Percentiles rank a stretch among this genome's conserved stretches.
phyloP scores from a whole-genome alignment of 2,113 vertebrate genomes.

The Thymallus thymallus region DNA sequence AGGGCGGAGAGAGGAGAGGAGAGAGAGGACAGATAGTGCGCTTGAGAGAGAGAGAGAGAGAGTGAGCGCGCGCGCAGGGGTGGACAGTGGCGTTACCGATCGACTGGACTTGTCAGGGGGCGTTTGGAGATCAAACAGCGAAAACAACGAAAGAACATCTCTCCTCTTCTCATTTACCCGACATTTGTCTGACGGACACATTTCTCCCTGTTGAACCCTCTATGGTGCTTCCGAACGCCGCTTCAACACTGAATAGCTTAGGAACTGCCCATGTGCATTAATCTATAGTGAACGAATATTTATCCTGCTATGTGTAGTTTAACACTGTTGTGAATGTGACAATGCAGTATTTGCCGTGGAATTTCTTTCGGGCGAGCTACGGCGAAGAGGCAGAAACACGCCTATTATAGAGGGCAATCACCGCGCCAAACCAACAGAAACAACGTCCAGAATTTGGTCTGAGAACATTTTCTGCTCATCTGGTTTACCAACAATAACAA shows the following conservation, averaged over 20 bases:
- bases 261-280: not conserved
- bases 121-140: not conserved
- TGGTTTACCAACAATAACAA: conserved; percentile 57
- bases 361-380: conserved; percentile 66
- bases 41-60: not conserved
- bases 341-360: conserved; percentile 63
- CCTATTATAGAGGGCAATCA: conserved; percentile 56
- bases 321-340: conserved; percentile 25
- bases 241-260: conserved; percentile 15
- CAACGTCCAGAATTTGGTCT: not conserved
- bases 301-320: conserved; percentile 55
- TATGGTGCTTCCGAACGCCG: conserved; percentile 15
- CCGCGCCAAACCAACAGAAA: conserved; percentile 1
- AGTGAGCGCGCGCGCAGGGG: not conserved
- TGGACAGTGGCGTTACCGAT: not conserved
- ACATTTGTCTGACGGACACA: conserved; percentile 34
- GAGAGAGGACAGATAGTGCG: too few relatives aligned
- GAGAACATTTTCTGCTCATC: conserved; percentile 20
- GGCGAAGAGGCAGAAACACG: conserved; percentile 46
- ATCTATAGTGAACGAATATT: conserved; percentile 7
- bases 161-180: conserved; percentile 24
- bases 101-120: not conserved
- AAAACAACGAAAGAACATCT: not conserved
- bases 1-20: not conserved
- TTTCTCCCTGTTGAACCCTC: conserved; percentile 15